Evolutionary conservation across 1,140 invertebrate genomes (phyloP).

Genomic region (Neodiprion virginianus): DNA sequence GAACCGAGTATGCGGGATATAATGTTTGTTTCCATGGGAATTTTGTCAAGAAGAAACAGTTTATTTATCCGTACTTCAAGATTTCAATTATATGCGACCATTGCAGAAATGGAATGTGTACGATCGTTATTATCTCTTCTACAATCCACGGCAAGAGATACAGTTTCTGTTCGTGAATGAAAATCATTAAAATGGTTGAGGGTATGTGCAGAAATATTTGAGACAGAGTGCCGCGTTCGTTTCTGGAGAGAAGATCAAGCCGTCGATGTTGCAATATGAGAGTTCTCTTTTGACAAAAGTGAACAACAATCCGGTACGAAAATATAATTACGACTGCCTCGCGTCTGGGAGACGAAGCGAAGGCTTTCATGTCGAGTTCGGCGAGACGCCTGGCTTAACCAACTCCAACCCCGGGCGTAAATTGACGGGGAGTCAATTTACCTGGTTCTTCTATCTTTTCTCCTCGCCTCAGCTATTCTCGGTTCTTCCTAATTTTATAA

Average conservation of each 20-base stretch:
- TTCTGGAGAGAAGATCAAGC: neutral
- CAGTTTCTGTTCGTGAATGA: neutral
- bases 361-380: neutral
- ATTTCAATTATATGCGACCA: too few relatives aligned
- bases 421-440: slow-evolving; percentile 7
- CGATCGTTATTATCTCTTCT: too few relatives aligned
- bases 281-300: neutral
- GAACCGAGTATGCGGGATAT: too few relatives aligned
- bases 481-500: neutral
- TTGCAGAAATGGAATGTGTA: too few relatives aligned
- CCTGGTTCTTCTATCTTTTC: neutral
- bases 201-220: neutral
- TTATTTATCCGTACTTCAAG: too few relatives aligned
- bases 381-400: neutral
- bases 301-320: slow-evolving; percentile 4
- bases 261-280: neutral
- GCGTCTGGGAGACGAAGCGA: neutral
- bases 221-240: neutral
- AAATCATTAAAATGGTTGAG: neutral
- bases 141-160: too few relatives aligned
- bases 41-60: too few relatives aligned
- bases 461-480: neutral
- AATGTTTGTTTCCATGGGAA: too few relatives aligned
- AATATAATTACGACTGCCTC: slow-evolving; percentile 7
- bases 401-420: neutral